Conservation (phyloP, 1,140 invertebrate species). For the Eueides isabella region DNA sequence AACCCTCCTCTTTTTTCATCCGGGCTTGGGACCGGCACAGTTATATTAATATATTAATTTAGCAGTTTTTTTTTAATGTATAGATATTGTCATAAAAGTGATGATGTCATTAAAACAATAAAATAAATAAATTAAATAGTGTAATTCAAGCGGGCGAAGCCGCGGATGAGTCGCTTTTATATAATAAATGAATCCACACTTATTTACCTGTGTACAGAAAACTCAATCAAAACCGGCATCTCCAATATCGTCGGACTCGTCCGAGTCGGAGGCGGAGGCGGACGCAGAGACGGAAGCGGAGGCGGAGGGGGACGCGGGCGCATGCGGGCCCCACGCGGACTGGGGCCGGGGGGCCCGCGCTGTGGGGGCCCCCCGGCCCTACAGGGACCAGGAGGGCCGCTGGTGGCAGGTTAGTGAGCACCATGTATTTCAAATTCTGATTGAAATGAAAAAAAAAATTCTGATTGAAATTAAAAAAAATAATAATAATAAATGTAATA, state of each 20-base stretch:
- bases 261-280: constrained; percentile 28
- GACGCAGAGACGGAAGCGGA: constrained; percentile 32
- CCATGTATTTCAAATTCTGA: neutral
- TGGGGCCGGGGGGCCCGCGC: constrained; percentile 57
- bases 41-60: too few relatives aligned
- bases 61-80: too few relatives aligned
- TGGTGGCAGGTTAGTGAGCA: constrained; percentile 56
- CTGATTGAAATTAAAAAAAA: too few relatives aligned
- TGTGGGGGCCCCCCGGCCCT: constrained; percentile 59
- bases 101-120: too few relatives aligned
- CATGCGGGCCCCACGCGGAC: constrained; percentile 20
- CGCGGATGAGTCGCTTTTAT: neutral
- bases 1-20: too few relatives aligned
- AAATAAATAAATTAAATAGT: too few relatives aligned
- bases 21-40: too few relatives aligned
- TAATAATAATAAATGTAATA: too few relatives aligned
- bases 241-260: constrained; percentile 27
- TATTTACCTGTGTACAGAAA: constrained; percentile 32
- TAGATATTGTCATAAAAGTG: too few relatives aligned
- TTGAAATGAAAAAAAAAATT: too few relatives aligned
- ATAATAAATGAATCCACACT: neutral
- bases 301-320: too few relatives aligned
- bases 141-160: too few relatives aligned
- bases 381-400: constrained; percentile 52
- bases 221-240: constrained; percentile 22